Conservation (phyloP, 1,140 invertebrate genomes). For the Ganaspis sp. region DNA sequence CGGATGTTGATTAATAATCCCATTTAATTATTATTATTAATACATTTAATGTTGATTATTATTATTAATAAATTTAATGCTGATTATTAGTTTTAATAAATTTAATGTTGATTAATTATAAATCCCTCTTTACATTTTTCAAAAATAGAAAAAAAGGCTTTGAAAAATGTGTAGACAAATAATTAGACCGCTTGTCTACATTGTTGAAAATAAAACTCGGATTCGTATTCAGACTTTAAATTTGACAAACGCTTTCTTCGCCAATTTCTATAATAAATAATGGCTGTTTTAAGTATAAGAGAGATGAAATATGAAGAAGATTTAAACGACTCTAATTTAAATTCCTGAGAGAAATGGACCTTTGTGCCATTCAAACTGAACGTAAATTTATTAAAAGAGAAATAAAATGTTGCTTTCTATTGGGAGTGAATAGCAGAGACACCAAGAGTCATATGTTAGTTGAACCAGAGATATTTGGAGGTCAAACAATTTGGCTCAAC, state of each 20-base stretch:
- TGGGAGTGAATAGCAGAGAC: background rate
- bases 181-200: too few relatives aligned
- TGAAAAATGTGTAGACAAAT: too few relatives aligned
- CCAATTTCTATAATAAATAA: background rate
- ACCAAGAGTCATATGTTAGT: background rate
- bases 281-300: background rate
- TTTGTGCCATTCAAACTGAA: conserved; percentile 5
- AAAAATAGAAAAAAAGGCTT: too few relatives aligned
- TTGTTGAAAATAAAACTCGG: too few relatives aligned
- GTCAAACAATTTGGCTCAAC: conserved; percentile 14
- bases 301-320: background rate
- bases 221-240: too few relatives aligned
- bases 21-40: too few relatives aligned
- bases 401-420: conserved; percentile 13
- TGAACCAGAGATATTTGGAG: conserved; percentile 16
- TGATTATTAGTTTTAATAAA: too few relatives aligned
- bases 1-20: too few relatives aligned
- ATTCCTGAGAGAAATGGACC: background rate
- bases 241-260: background rate
- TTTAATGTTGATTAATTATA: too few relatives aligned
- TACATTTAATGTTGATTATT: too few relatives aligned
- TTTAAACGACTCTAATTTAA: conserved; percentile 11
- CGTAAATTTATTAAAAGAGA: conserved; percentile 22
- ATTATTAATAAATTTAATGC: too few relatives aligned
- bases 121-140: too few relatives aligned